Percentiles rank a stretch among this genome's conserved stretches.
phyloP scores from a whole-genome alignment of 2,113 vertebrate species.

The Malurus elegans region DNA sequence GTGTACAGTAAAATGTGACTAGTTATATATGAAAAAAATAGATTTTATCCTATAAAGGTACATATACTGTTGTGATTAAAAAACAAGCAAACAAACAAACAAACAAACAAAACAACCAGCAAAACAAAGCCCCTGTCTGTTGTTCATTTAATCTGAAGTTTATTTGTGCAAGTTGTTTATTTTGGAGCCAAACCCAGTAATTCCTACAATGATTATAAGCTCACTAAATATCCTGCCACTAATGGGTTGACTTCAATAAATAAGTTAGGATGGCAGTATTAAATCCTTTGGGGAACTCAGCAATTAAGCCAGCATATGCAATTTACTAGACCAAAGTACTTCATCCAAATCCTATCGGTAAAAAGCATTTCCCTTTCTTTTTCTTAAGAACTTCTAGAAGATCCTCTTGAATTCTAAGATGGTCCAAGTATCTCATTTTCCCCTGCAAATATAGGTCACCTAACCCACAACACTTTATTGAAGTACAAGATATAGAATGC shows the following conservation, averaged over 20 bases:
- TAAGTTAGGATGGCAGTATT: background rate
- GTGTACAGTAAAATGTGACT: background rate
- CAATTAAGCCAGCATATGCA: background rate
- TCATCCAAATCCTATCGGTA: background rate
- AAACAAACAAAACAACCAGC: no score
- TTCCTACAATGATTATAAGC: background rate
- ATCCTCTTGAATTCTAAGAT: background rate
- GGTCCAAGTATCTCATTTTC: background rate
- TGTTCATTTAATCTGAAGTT: background rate
- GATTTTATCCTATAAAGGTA: background rate
- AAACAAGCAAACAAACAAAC: no score
- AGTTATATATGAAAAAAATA: background rate
- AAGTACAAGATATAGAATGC: background rate
- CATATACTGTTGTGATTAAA: fast-evolving
- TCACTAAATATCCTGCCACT: background rate
- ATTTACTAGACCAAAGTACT: background rate
- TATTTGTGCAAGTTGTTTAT: background rate
- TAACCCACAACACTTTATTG: background rate
- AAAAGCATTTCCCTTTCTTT: background rate
- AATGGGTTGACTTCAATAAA: background rate
- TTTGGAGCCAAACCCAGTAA: background rate
- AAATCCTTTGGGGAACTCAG: background rate
- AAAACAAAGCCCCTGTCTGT: fast-evolving
- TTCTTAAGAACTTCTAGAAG: background rate
- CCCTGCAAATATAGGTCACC: background rate